phyloP scores from a whole-genome alignment of 2,113 vertebrate genomes.

The Lepisosteus osseus region DNA sequence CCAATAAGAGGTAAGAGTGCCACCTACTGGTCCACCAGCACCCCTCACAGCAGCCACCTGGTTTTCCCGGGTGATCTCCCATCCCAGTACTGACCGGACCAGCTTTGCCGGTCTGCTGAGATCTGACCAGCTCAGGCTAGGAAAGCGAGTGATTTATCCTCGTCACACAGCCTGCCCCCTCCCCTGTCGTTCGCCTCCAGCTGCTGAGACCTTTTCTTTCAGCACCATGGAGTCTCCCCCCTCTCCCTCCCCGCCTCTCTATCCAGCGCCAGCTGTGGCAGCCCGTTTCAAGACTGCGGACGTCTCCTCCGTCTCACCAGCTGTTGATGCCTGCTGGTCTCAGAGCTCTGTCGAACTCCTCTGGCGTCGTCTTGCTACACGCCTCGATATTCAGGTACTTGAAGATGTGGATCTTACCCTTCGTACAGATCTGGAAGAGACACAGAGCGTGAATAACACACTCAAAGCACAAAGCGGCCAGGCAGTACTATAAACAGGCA shows the following conservation, averaged over 20 bases:
- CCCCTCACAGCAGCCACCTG: too few species aligned
- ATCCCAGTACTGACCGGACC: too few species aligned
- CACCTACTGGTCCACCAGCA: too few species aligned
- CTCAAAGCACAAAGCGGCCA: background rate
- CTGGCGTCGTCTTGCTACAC: slow-evolving; percentile 62
- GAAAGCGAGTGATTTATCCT: too few species aligned
- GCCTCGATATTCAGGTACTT: slow-evolving; percentile 84
- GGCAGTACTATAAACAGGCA: background rate
- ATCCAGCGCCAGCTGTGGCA: background rate
- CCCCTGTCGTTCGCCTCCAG: background rate
- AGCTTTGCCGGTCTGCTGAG: too few species aligned
- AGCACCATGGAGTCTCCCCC: background rate
- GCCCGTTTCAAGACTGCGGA: background rate
- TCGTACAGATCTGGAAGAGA: slow-evolving; percentile 73
- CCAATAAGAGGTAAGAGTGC: too few species aligned
- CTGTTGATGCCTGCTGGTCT: slow-evolving; percentile 73
- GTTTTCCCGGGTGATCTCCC: too few species aligned
- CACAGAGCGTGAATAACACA: background rate
- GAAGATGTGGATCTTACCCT: slow-evolving; percentile 87
- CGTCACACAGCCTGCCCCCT: background rate
- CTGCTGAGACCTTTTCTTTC: slow-evolving; percentile 15
- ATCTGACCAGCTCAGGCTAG: too few species aligned
- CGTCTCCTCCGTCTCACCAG: slow-evolving; percentile 62
- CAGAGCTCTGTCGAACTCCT: slow-evolving; percentile 68
- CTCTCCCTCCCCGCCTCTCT: background rate